Evolutionary conservation across 1,140 invertebrate species (phyloP), one percentile per base, ranked within the genome.

Genomic region (Pogonognathellus flavescens): DNA sequence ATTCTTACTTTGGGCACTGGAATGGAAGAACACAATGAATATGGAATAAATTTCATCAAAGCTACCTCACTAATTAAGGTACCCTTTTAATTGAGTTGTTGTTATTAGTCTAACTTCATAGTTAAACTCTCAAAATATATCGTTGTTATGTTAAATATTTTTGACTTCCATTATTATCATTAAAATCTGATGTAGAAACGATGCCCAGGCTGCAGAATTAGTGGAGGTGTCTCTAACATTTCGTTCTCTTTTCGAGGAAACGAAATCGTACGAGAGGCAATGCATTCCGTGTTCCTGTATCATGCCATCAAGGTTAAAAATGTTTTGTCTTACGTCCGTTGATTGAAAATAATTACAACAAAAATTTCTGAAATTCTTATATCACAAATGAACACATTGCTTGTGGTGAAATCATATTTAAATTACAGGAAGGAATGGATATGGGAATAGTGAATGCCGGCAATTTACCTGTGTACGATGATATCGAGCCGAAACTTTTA

Each of bases 371-470:
- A n/a, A n/a, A n/a, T n/a, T n/a, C n/a, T n/a, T n/a, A n/a, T n/a
- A n/a, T n/a, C n/a, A n/a, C n/a, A n/a, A n/a, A n/a, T n/a, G n/a
- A n/a, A n/a, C n/a, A n/a, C n/a, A n/a, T n/a, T n/a, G n/a, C n/a
- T n/a, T n/a, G n/a, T n/a, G n/a, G n/a, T n/a, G n/a, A n/a, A n/a
- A n/a, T n/a, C n/a, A 41, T 41, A 80, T 88, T 10, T 85, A 31
- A 50, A 49, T 72, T 18, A 10, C 13, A 92, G 91, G 91, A 91
- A 84, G 93, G 93, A 10, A 90, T 93, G 90, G 93, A 93, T 88
- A 93, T 93, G 93, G 93, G 93, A 7, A 93, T 93, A 85, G 93
- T 93, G 6, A 93, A 93, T 90, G 93, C 93, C 70, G 93, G 93
- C 14, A 90, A 90, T 86, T 88, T 93, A 16, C 92, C 93, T 20